Percentiles rank a stretch among this genome's conserved stretches.
Evolutionary conservation across 2,113 vertebrate species (phyloP).

Genomic region (Anarrhichthys ocellatus): DNA sequence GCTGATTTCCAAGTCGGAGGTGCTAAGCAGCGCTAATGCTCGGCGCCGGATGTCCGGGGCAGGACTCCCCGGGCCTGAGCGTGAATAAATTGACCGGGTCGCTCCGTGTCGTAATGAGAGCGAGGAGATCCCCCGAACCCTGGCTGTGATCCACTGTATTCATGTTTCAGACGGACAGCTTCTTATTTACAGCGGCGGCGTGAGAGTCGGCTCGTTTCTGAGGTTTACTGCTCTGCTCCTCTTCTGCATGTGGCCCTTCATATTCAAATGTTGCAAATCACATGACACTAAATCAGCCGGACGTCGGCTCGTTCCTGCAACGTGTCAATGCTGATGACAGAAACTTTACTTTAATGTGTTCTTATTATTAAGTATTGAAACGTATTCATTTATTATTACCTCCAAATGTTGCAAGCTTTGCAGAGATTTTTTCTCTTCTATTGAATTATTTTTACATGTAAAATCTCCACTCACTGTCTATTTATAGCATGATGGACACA

Average conservation of each 20-base stretch:
- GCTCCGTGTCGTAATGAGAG: constrained; percentile 62
- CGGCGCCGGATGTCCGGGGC: constrained; percentile 61
- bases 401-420: not conserved
- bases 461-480: not conserved
- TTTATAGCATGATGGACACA: not conserved
- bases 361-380: no score
- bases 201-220: not conserved
- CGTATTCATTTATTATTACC: not conserved
- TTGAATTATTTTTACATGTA: no score
- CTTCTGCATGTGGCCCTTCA: not conserved
- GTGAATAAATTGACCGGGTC: constrained; percentile 79
- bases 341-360: not conserved
- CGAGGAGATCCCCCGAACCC: constrained; percentile 23
- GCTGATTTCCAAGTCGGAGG: constrained; percentile 64
- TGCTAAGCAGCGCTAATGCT: constrained; percentile 61
- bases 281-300: not conserved
- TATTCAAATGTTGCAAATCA: constrained; percentile 8
- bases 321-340: not conserved
- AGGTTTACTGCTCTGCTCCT: not conserved
- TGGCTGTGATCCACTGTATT: constrained; percentile 48
- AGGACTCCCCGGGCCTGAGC: constrained; percentile 72
- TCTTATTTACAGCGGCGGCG: constrained; percentile 16
- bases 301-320: not conserved
- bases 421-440: not conserved
- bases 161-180: not conserved